These are phyloP conservation scores for Loriculus beryllinus DNA, from an alignment of 2,797 vertebrate genomes.

Conservation along the genomic window DNA sequence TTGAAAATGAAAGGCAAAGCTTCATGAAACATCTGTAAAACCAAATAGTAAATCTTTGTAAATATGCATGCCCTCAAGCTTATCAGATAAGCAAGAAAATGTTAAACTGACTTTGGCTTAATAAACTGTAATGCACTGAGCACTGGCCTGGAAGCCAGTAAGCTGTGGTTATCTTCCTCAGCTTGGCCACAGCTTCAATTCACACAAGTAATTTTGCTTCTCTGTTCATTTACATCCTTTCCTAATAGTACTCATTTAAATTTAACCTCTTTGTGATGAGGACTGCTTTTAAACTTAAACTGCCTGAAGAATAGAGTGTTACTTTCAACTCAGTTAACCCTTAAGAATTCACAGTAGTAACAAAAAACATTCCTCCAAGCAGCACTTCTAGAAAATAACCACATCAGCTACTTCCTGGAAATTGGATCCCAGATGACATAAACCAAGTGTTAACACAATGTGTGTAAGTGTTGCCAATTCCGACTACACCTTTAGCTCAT, in stretches of 20 bases:
- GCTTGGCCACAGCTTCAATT: background rate
- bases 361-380: background rate
- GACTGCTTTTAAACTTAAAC: background rate
- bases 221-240: background rate
- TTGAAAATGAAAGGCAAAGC: slow-evolving; percentile 2
- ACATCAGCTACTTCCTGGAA: background rate
- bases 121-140: background rate
- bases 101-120: background rate
- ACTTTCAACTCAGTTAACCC: background rate
- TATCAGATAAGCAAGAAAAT: background rate
- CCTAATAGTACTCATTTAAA: background rate
- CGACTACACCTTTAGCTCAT: background rate
- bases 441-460: background rate
- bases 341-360: background rate
- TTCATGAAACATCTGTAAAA: background rate
- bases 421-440: background rate
- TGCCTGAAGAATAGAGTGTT: background rate
- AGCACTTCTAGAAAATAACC: background rate
- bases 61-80: background rate
- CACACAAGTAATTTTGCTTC: background rate
- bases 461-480: background rate
- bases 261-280: background rate
- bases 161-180: background rate
- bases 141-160: background rate
- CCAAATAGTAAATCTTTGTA: background rate